phyloP scores from a whole-genome alignment of 1,140 invertebrate species.

The Procambarus virginalis region DNA sequence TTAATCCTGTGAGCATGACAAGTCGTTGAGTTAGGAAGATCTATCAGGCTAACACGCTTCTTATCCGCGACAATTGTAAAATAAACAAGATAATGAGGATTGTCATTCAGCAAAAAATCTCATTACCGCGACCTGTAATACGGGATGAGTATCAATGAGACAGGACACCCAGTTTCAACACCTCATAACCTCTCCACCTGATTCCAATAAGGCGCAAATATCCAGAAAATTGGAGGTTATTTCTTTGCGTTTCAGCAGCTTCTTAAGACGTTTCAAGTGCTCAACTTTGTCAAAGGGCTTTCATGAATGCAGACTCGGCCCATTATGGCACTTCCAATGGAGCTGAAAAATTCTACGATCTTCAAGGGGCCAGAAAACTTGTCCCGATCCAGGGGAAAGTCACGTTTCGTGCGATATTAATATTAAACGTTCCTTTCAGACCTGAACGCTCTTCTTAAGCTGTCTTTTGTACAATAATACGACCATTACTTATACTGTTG shows the following conservation, averaged over 20 bases:
- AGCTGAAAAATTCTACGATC: neutral
- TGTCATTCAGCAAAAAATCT: too few species aligned
- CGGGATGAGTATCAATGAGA: too few species aligned
- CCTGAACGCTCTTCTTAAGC: too few species aligned
- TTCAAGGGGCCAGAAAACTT: neutral
- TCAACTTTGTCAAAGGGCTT: constrained; percentile 1
- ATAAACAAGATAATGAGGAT: too few species aligned
- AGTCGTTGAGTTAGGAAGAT: too few species aligned
- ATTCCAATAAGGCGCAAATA: neutral
- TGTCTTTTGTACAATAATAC: too few species aligned
- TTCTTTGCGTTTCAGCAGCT: neutral
- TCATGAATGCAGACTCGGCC: neutral
- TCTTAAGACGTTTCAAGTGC: neutral
- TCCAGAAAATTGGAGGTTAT: neutral
- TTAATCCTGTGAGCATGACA: too few species aligned
- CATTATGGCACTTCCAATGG: neutral
- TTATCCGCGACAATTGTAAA: too few species aligned
- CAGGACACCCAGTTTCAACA: too few species aligned
- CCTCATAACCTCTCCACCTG: neutral
- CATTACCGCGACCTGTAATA: too few species aligned
- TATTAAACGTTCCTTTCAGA: neutral
- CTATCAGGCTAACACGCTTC: too few species aligned
- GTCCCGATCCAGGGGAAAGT: neutral
- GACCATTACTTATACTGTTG: too few species aligned
- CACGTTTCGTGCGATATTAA: neutral